A percentile compares a stretch with the other conserved stretches of the same genome.
Conservation (phyloP, 2,113 vertebrate genomes). For the Entomyzon cyanotis region DNA sequence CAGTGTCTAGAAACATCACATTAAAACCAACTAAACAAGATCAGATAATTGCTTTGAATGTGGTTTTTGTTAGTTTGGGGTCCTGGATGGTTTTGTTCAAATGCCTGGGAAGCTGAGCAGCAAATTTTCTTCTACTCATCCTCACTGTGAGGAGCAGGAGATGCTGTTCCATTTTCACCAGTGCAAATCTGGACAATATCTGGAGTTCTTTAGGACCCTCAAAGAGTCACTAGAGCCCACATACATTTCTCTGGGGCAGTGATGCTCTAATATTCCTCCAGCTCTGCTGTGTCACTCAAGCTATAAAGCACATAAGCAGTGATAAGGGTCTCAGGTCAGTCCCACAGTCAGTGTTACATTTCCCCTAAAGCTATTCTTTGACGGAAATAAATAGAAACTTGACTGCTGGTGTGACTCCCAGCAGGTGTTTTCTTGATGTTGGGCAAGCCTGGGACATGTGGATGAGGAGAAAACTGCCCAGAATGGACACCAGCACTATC, state of each 20-base stretch:
- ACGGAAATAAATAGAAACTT: not conserved
- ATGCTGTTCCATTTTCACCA: not conserved
- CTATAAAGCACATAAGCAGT: not conserved
- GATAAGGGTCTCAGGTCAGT: not conserved
- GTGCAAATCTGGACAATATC: not conserved
- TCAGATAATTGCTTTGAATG: slow-evolving; percentile 9
- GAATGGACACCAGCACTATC: not conserved
- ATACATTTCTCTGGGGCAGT: not conserved
- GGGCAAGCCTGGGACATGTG: not conserved
- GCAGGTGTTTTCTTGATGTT: not conserved
- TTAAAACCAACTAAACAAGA: slow-evolving; percentile 26
- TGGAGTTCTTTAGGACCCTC: not conserved
- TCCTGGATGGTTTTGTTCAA: not conserved
- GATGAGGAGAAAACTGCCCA: not conserved
- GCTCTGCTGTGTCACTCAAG: not conserved
- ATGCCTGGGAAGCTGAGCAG: not conserved
- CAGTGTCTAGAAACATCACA: not conserved
- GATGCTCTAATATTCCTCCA: not conserved
- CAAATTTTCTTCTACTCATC: not conserved
- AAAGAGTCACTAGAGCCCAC: not conserved
- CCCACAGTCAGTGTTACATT: not conserved
- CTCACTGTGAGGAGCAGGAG: not conserved
- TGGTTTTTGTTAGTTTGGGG: slow-evolving; percentile 7
- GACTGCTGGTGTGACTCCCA: not conserved
- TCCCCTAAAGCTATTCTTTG: not conserved